phyloP scores from a whole-genome alignment of 2,113 vertebrate species.

The Gopherus flavomarginatus region DNA sequence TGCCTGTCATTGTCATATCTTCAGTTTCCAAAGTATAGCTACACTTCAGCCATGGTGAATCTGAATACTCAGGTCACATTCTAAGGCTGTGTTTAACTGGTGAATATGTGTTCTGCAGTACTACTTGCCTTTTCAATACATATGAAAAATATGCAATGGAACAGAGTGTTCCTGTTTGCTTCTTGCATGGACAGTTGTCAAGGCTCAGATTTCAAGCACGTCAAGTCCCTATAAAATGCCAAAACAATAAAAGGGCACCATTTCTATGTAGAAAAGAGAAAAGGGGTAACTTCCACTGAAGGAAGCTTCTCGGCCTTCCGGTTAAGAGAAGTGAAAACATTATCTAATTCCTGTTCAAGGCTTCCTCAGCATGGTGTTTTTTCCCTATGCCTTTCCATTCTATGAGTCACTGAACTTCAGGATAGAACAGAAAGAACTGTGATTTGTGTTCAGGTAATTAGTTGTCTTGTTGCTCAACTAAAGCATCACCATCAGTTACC shows the following conservation, averaged over 20 bases:
- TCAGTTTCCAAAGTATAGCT: background rate
- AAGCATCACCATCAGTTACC: background rate
- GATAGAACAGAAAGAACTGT: rapidly evolving
- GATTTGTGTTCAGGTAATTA: background rate
- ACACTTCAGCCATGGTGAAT: background rate
- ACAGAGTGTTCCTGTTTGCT: rapidly evolving
- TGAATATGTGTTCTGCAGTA: background rate
- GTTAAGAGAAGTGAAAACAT: no score
- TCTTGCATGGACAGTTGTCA: background rate
- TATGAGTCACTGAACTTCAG: background rate
- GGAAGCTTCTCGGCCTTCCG: background rate
- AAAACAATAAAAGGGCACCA: background rate
- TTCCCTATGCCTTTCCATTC: background rate
- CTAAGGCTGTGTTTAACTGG: background rate
- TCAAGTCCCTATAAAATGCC: background rate
- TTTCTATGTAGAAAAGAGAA: background rate
- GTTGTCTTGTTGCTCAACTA: background rate
- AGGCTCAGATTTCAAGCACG: slow-evolving; percentile 15
- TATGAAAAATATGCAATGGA: background rate
- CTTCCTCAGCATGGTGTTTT: rapidly evolving
- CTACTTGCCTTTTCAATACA: background rate
- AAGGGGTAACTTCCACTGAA: background rate
- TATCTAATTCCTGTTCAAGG: background rate
- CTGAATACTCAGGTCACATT: rapidly evolving
- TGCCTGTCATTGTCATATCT: background rate